Evolutionary conservation across 2,113 vertebrate species (phyloP), one percentile per base, ranked within the genome.

Genomic region (Mesoclemmys tuberculata): DNA sequence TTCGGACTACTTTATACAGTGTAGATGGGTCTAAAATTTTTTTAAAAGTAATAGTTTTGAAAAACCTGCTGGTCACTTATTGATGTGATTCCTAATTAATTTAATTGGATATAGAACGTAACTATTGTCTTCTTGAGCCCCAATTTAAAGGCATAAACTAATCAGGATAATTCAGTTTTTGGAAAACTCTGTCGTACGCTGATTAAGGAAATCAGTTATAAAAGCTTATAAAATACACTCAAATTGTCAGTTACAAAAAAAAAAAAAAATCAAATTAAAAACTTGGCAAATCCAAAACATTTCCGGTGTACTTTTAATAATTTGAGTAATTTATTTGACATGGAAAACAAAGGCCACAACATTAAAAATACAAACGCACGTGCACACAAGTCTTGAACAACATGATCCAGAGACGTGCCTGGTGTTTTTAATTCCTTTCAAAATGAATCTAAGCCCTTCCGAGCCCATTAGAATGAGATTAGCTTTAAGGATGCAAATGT

Each of bases 201-300:
- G 61, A 68, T 68, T n/a, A 68, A 68, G 35, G 35, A 68, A 68
- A 68, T 68, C 61, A 68, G 22, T 4, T 14, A n/a, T n/a, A 80
- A 18, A 3, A 80, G 84, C 24, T 68, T 80, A 81, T 8, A 8
- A 38, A 81, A 91, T 95, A 27, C 22, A 80, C 14, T 52, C 55
- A 1, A 12, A 93, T 93, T 89, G 91, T 21, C 38, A 78, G 49
- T 46, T 78, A 1, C 44, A 85, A 80, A 84, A 74, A 41, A 87
- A 13, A 7, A 8, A 74, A 78, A 29, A 31, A 24, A 68, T 64
- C 35, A 51, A 48, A 75, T 80, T 93, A 83, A 94, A 92, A 85
- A 71, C 5, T 51, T 71, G 44, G 52, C 61, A 95, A 96, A 94
- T 87, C 29, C 91, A 94, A 95, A 92, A 29, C 84, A 87, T 31